phyloP scores from a whole-genome alignment of 2,797 vertebrate genomes.

The Pangasius macronema region DNA sequence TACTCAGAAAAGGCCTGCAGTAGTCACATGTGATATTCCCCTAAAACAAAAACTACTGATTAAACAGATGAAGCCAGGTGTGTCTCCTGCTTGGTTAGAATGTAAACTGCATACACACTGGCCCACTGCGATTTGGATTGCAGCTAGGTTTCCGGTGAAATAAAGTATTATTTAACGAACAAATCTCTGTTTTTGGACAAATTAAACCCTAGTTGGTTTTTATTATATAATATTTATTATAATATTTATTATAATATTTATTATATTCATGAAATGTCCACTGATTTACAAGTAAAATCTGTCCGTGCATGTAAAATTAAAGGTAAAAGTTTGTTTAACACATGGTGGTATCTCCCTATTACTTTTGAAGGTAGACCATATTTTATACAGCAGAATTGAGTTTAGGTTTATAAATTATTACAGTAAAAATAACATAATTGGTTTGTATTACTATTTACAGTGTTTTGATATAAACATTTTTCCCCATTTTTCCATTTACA shows the following conservation, averaged over 20 bases:
- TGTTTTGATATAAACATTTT: constrained; percentile 14
- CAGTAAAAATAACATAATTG: not conserved
- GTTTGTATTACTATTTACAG: not conserved
- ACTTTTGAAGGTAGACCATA: not conserved
- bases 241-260: too few relatives aligned
- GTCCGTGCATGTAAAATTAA: not conserved
- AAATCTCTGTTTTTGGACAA: not conserved
- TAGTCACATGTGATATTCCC: not conserved
- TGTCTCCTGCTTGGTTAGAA: not conserved
- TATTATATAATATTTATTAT: too few relatives aligned
- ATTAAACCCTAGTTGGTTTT: not conserved
- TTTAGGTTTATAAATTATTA: not conserved
- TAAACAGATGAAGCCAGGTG: not conserved
- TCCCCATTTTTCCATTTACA: constrained; percentile 20
- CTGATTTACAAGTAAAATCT: not conserved
- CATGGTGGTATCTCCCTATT: not conserved
- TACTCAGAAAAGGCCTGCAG: too few relatives aligned
- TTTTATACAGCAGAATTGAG: not conserved
- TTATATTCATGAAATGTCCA: not conserved
- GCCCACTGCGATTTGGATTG: not conserved
- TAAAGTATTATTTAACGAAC: not conserved
- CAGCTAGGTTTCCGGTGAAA: too few relatives aligned
- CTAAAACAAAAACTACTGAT: not conserved
- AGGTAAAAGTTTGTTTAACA: not conserved
- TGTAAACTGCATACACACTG: not conserved